Evolutionary conservation across 2,113 vertebrate species (phyloP).

Genomic region (Phrynocephalus versicolor): DNA sequence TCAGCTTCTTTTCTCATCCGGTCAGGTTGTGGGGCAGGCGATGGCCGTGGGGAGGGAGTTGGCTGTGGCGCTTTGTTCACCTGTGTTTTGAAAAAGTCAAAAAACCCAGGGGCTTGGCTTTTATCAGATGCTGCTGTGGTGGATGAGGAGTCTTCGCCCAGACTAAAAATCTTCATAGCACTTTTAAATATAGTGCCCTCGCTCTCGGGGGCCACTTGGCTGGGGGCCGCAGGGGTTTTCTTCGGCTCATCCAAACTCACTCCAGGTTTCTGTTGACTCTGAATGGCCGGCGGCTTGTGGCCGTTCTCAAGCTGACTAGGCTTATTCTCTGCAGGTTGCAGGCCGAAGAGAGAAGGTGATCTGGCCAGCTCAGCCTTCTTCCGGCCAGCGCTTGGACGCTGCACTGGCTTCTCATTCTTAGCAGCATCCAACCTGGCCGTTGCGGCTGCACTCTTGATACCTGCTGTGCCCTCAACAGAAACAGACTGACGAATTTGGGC

Average conservation of each 20-base stretch:
- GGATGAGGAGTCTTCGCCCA: slow-evolving; percentile 63
- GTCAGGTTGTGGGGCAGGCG: slow-evolving; percentile 58
- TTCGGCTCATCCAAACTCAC: slow-evolving; percentile 39
- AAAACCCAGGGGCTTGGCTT: slow-evolving; percentile 77
- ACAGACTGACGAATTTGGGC: slow-evolving; percentile 18
- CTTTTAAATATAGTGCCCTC: slow-evolving; percentile 74
- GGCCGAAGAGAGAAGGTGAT: slow-evolving; percentile 51
- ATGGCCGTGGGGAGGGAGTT: slow-evolving; percentile 53
- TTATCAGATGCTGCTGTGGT: slow-evolving; percentile 67
- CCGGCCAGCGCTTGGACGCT: neutral
- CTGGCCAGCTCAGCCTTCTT: slow-evolving; percentile 61
- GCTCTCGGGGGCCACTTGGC: slow-evolving; percentile 48
- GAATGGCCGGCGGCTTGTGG: slow-evolving; percentile 33
- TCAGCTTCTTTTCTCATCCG: slow-evolving; percentile 54
- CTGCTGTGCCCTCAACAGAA: slow-evolving; percentile 2
- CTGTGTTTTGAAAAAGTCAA: slow-evolving; percentile 86
- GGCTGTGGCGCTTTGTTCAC: slow-evolving; percentile 71
- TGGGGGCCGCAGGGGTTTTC: slow-evolving; percentile 59
- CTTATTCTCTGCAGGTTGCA: slow-evolving; percentile 24
- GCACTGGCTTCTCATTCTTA: slow-evolving; percentile 48
- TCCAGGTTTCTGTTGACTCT: slow-evolving; percentile 26
- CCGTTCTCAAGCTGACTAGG: slow-evolving; percentile 20
- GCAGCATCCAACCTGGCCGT: slow-evolving; percentile 74
- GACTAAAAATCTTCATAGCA: slow-evolving; percentile 69
- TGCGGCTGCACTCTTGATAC: slow-evolving; percentile 52